Base-by-base conservation (phyloP, 2,888 invertebrate species). In the Teleogryllus oceanicus region DNA sequence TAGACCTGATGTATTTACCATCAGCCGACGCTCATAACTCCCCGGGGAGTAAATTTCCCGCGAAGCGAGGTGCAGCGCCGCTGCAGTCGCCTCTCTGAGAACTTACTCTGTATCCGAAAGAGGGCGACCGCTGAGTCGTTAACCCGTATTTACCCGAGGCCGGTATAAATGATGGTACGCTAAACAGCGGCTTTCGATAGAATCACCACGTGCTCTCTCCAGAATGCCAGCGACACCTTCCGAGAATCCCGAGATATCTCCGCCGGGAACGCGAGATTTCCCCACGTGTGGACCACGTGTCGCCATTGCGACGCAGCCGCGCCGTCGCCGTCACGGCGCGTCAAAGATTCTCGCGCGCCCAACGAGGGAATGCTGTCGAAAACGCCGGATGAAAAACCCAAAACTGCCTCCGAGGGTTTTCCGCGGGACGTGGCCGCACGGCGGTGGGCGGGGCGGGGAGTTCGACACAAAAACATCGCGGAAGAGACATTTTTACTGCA, bases 401-500 rank as follows among this genome's bases (percentile, higher is more conserved):
- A 13, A 18, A 62, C 62, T 62, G 62, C 62, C 16, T 13, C 62
- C 62, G 4, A 1, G 62, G 16, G 62, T 62, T n/a, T 62, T 62
- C 62, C 62, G 62, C 13, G 62, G 62, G 62, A 62, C 62, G 11
- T 62, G 62, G 62, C 62, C n/a, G 62, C 1, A 62, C n/a, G 12
- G 1, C 62, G 12, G n/a, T n/a, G 62, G 13, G 16, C 62, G n/a
- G 13, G n/a, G 62, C 62, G 62, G 62, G 4, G 13, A 16, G 62
- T 8, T 62, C 16, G 62, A 62, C 62, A 62, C 13, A 62, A 62
- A 62, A n/a, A 13, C n/a, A 13, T 13, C 16, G 62, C 62, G 16
- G 62, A 62, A 62, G 62, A 62, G 62, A 62, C 62, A 62, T 62
- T 62, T 62, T 62, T 62, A 62, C 62, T 62, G 62, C 62, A 62